These are phyloP conservation scores for Drosophila gunungcola DNA, from an alignment of 1,140 invertebrate species.

Conservation along the genomic window DNA sequence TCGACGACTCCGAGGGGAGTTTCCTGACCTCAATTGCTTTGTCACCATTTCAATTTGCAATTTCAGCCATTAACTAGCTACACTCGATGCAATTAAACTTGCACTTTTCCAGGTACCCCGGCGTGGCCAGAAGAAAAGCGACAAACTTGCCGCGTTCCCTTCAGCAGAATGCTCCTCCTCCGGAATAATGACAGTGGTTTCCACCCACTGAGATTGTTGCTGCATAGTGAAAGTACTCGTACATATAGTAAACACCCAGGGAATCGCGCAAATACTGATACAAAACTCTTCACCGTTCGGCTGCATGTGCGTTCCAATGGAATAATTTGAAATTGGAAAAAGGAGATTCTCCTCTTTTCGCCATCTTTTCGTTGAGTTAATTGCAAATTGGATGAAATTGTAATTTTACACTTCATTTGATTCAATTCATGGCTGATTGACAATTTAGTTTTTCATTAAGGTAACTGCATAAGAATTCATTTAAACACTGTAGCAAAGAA, in stretches of 20 bases:
- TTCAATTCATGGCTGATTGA: conserved; percentile 84
- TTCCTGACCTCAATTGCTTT: conserved; percentile 81
- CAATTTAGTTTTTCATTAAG: conserved; percentile 85
- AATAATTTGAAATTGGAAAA: conserved; percentile 82
- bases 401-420: conserved; percentile 85
- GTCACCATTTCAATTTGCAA: conserved; percentile 83
- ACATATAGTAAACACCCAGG: conserved; percentile 9
- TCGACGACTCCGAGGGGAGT: conserved; percentile 52
- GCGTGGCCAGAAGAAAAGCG: conserved; percentile 48
- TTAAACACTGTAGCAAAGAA: conserved; percentile 1
- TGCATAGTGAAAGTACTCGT: conserved; percentile 56
- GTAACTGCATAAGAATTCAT: conserved; percentile 38
- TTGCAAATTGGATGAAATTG: conserved; percentile 85
- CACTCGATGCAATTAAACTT: conserved; percentile 82
- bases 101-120: conserved; percentile 61
- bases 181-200: conserved; percentile 43
- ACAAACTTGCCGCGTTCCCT: conserved; percentile 29
- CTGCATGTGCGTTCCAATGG: conserved; percentile 74
- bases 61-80: conserved; percentile 82
- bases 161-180: neutral
- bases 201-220: conserved; percentile 49
- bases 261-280: conserved; percentile 11
- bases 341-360: conserved; percentile 36
- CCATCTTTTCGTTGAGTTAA: conserved; percentile 82
- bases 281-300: conserved; percentile 40